Conservation (phyloP, 2,113 vertebrate genomes). For the Bathybates hornii region DNA sequence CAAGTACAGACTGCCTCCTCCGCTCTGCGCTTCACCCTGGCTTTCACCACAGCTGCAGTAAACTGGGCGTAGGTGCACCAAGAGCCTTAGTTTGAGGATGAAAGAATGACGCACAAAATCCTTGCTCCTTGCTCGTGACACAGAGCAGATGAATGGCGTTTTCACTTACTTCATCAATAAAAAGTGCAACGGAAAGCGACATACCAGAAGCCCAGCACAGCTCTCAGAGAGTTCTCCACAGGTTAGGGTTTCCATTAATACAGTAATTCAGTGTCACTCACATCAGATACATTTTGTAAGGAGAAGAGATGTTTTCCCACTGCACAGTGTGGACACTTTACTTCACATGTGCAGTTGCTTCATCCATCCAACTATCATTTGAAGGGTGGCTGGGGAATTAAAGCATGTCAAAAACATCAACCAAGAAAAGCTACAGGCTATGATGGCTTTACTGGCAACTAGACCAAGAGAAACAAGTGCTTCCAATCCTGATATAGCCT, state of each 20-base stretch:
- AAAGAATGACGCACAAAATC: constrained; percentile 63
- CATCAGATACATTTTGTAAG: neutral
- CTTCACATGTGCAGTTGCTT: neutral
- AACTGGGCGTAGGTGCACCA: constrained; percentile 55
- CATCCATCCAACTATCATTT: neutral
- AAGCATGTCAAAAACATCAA: neutral
- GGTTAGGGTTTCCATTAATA: neutral
- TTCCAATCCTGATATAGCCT: neutral
- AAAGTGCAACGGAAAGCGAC: constrained; percentile 21
- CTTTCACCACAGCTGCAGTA: constrained; percentile 51
- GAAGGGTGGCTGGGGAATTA: neutral
- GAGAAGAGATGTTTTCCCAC: neutral
- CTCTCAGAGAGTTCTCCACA: neutral
- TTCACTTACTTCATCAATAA: constrained; percentile 49
- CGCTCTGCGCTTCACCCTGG: constrained; percentile 9
- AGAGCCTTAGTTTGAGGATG: constrained; percentile 31
- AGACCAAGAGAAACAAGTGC: neutral
- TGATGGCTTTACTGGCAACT: neutral
- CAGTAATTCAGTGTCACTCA: neutral
- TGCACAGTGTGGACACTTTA: neutral
- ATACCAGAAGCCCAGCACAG: constrained; percentile 7
- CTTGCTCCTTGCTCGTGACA: constrained; percentile 48
- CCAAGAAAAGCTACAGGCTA: neutral
- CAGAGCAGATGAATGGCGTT: constrained; percentile 59
- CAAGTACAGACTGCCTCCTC: neutral